Conservation (phyloP, 2,888 invertebrate genomes). For the Eristalinus sepulchralis region DNA sequence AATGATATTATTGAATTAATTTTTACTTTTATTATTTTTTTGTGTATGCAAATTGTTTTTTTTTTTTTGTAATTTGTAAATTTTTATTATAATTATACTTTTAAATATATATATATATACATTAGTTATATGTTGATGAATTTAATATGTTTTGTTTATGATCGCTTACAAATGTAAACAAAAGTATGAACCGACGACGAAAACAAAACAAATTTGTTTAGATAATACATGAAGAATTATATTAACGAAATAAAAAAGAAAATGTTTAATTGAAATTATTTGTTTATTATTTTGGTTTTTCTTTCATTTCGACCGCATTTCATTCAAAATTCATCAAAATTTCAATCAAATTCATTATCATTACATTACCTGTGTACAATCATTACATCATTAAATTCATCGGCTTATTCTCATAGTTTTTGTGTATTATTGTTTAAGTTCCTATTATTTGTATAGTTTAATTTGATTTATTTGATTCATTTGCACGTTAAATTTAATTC, state of each 20-base stretch:
- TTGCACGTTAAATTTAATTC: constrained; percentile 2
- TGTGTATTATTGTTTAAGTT: constrained; percentile 56
- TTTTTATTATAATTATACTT: constrained; percentile 25
- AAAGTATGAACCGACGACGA: constrained; percentile 20
- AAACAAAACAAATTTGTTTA: constrained; percentile 64
- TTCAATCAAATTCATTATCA: constrained; percentile 8
- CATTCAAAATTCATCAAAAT: constrained; percentile 45
- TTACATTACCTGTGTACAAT: constrained; percentile 7
- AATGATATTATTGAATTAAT: constrained; percentile 28
- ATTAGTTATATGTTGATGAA: constrained; percentile 67
- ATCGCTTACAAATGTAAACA: constrained; percentile 45
- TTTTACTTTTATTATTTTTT: constrained; percentile 35
- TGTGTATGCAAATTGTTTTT: constrained; percentile 34
- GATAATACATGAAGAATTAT: constrained; percentile 52
- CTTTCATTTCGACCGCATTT: constrained; percentile 39
- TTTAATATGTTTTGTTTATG: constrained; percentile 69
- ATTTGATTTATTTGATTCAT: constrained; percentile 24
- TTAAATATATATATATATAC: constrained; percentile 3
- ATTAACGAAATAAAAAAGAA: constrained; percentile 66
- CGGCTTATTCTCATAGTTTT: constrained; percentile 32
- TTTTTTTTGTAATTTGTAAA: too few species aligned
- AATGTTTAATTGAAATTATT: constrained; percentile 58
- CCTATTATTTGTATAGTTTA: constrained; percentile 59
- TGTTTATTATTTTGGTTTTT: constrained; percentile 45
- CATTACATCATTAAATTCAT: constrained; percentile 68